Conservation (phyloP, 2,888 invertebrate species). For the Laothoe populi region DNA sequence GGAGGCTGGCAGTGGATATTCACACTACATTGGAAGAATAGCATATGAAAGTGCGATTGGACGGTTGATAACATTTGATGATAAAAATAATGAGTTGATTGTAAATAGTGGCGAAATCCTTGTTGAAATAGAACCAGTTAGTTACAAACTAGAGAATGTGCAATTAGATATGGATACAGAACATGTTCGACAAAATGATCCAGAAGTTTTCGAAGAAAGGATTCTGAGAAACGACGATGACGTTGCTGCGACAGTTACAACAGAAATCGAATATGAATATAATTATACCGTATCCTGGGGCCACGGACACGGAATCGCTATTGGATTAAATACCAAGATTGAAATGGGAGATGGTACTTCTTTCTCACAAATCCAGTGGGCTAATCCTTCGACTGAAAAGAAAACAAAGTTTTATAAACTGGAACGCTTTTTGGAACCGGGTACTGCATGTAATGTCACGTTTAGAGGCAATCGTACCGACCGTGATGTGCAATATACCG, state of each 20-base stretch:
- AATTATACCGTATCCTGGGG: constrained; percentile 92
- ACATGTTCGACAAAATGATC: constrained; percentile 75
- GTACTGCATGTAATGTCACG: constrained; percentile 93
- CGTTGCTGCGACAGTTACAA: constrained; percentile 86
- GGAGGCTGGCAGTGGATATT: constrained; percentile 63
- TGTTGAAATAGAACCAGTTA: constrained; percentile 91
- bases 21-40: constrained; percentile 89
- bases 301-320: constrained; percentile 89
- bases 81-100: constrained; percentile 81
- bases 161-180: constrained; percentile 83
- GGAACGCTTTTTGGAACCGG: constrained; percentile 88
- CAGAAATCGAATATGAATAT: constrained; percentile 89
- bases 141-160: constrained; percentile 90
- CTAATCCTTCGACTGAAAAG: constrained; percentile 82
- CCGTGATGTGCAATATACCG: constrained; percentile 90
- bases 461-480: constrained; percentile 90
- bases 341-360: constrained; percentile 83
- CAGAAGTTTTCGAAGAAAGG: constrained; percentile 81
- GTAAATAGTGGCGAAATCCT: constrained; percentile 90
- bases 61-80: constrained; percentile 88
- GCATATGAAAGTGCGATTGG: constrained; percentile 88
- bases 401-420: constrained; percentile 85
- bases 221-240: constrained; percentile 82
- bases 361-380: constrained; percentile 89
- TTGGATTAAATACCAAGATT: constrained; percentile 88